A percentile compares a stretch with the other conserved stretches of the same genome.
These are phyloP conservation scores for Ibycter americanus DNA, from an alignment of 2,797 vertebrate species.

Conservation along the genomic window DNA sequence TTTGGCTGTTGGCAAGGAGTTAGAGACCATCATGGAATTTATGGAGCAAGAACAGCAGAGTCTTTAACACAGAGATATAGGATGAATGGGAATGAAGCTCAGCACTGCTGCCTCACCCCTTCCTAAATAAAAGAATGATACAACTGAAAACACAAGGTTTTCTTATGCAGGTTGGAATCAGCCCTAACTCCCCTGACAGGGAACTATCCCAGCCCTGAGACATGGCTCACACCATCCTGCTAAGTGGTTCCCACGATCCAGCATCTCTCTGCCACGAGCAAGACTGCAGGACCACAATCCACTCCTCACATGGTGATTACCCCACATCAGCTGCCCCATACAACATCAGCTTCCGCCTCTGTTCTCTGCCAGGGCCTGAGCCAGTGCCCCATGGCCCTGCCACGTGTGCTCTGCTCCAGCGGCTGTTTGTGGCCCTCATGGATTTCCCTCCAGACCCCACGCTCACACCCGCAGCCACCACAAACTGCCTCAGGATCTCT, in stretches of 20 bases:
- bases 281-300: neutral
- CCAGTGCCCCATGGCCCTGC: neutral
- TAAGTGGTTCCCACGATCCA: neutral
- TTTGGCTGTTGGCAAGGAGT: neutral
- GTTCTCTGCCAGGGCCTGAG: neutral
- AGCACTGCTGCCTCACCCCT: neutral
- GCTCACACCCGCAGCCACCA: fast-evolving
- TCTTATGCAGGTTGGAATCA: neutral
- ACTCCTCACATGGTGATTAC: neutral
- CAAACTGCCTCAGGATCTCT: neutral
- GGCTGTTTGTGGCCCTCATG: neutral
- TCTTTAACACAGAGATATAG: neutral
- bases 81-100: neutral
- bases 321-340: neutral
- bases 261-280: neutral
- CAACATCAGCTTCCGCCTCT: neutral
- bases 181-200: neutral
- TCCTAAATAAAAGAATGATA: neutral
- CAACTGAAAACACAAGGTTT: neutral
- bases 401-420: neutral
- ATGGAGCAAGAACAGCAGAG: neutral
- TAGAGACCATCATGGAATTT: neutral
- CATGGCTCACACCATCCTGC: neutral
- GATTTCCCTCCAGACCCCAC: neutral
- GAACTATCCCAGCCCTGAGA: neutral